phyloP scores from a whole-genome alignment of 2,113 vertebrate genomes.

The Brachionichthys hirsutus region DNA sequence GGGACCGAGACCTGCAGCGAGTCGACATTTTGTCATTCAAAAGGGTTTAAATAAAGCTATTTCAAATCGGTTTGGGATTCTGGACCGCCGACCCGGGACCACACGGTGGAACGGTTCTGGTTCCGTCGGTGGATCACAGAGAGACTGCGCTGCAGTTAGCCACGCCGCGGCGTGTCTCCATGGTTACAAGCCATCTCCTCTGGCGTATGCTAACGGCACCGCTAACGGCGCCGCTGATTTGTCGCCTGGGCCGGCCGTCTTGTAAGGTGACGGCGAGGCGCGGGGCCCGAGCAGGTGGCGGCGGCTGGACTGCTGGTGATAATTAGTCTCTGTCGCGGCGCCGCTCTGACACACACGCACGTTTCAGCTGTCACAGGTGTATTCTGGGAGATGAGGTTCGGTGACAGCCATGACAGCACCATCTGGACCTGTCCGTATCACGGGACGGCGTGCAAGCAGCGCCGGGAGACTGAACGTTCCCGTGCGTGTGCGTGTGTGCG shows the following conservation, averaged over 20 bases:
- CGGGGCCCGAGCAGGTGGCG: constrained; percentile 38
- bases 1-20: no score
- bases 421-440: constrained; percentile 75
- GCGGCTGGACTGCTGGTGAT: constrained; percentile 68
- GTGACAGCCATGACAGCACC: constrained; percentile 79
- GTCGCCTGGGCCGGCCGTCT: constrained; percentile 42
- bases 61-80: no score
- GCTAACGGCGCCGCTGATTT: constrained; percentile 53
- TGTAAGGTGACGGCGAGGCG: constrained; percentile 60
- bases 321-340: constrained; percentile 77
- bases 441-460: constrained; percentile 53
- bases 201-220: constrained; percentile 10
- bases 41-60: no score
- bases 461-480: constrained; percentile 30
- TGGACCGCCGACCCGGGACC: no score
- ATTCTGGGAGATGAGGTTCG: constrained; percentile 75
- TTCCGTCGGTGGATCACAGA: no score
- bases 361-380: constrained; percentile 82
- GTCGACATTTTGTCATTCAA: no score
- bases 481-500: constrained; percentile 10
- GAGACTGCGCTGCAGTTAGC: neutral
- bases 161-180: constrained; percentile 18
- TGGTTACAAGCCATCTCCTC: constrained; percentile 18
- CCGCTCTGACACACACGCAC: constrained; percentile 75
- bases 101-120: no score